Conservation (phyloP, 2,888 invertebrate species). For the Diloba caeruleocephala region DNA sequence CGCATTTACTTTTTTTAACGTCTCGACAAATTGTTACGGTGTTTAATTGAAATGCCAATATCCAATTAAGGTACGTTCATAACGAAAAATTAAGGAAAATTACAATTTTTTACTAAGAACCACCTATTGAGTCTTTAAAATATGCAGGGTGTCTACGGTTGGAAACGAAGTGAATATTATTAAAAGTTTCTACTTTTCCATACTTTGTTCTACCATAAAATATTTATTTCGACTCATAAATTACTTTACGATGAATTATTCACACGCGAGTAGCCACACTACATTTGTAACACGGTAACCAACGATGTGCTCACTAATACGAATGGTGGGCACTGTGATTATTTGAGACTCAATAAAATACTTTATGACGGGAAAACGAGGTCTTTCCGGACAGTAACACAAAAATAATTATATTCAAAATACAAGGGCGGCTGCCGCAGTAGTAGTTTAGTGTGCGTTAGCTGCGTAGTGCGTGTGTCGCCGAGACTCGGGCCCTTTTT, state of each 20-base stretch:
- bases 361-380: neutral
- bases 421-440: no score
- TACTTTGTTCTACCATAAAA: constrained; percentile 48
- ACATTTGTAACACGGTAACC: constrained; percentile 30
- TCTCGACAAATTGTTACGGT: constrained; percentile 59
- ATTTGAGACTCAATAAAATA: neutral
- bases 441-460: constrained; percentile 50
- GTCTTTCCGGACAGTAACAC: neutral
- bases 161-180: constrained; percentile 33
- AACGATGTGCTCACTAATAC: constrained; percentile 6
- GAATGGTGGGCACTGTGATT: constrained; percentile 4
- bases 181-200: constrained; percentile 42
- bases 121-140: constrained; percentile 13
- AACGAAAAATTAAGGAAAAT: constrained; percentile 2
- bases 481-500: constrained; percentile 67
- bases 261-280: constrained; percentile 42
- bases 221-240: constrained; percentile 45
- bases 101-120: neutral
- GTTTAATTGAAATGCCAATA: constrained; percentile 49
- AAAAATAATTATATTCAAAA: neutral
- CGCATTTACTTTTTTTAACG: constrained; percentile 52
- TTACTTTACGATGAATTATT: constrained; percentile 50
- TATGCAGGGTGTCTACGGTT: constrained; percentile 26
- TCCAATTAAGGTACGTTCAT: constrained; percentile 17
- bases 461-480: constrained; percentile 40